A percentile compares a stretch with the other conserved stretches of the same genome.
Evolutionary conservation across 2,113 vertebrate genomes (phyloP).

Genomic region (Chrysochloris asiatica): DNA sequence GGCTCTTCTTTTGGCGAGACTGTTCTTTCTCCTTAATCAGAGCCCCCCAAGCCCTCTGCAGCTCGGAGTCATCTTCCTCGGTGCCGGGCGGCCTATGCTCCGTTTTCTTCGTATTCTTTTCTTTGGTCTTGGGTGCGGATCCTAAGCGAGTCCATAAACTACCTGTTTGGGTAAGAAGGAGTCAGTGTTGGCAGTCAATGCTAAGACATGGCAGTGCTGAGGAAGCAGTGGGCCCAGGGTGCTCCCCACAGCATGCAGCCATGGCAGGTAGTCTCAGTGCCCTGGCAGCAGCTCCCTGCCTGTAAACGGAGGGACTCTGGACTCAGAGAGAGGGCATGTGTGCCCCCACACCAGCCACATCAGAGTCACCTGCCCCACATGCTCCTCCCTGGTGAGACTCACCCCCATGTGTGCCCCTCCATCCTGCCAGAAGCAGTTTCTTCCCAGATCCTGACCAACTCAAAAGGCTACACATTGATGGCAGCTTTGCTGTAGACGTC

Average conservation of each 20-base stretch:
- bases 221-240: neutral
- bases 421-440: neutral
- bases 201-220: neutral
- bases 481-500: neutral
- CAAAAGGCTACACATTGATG: neutral
- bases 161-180: conserved; percentile 81
- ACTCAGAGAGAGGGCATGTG: neutral
- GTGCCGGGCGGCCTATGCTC: conserved; percentile 72
- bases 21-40: conserved; percentile 97
- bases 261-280: neutral
- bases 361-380: too few species aligned
- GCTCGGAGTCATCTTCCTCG: conserved; percentile 94
- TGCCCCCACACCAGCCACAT: rapidly evolving
- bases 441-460: neutral
- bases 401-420: neutral
- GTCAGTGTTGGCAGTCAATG: neutral
- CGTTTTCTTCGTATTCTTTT: conserved; percentile 82
- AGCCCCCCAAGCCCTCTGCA: conserved; percentile 96
- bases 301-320: neutral
- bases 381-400: too few species aligned
- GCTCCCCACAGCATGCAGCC: neutral
- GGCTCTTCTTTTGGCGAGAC: conserved; percentile 94
- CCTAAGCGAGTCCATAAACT: conserved; percentile 96
- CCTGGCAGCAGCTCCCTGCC: neutral
- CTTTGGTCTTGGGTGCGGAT: conserved; percentile 87